Evolutionary conservation across 1,140 invertebrate genomes (phyloP).

Genomic region (Trichonephila clavipes): DNA sequence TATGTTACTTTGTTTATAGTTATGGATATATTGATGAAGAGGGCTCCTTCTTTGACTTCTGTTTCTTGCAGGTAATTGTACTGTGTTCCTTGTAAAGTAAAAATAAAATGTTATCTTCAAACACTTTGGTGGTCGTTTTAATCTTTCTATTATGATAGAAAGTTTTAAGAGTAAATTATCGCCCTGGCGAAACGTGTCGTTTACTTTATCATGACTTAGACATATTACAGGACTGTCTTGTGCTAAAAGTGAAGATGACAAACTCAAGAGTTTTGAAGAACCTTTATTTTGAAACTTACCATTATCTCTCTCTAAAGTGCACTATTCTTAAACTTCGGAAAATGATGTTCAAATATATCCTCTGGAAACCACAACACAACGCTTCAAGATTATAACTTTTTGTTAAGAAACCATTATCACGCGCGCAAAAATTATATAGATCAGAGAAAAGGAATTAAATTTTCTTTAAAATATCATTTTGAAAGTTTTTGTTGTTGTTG

Average conservation of each 20-base stretch:
- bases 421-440: too few species aligned
- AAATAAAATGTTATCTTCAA: too few species aligned
- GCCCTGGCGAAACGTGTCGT: background rate
- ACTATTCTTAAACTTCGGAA: background rate
- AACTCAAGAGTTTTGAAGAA: background rate
- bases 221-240: background rate
- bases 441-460: too few species aligned
- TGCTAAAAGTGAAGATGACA: constrained; percentile 14
- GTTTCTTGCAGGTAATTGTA: too few species aligned
- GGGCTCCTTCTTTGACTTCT: too few species aligned
- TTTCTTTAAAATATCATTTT: too few species aligned
- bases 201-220: background rate
- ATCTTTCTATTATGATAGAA: background rate
- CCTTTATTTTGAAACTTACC: background rate
- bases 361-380: background rate
- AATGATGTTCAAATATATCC: background rate
- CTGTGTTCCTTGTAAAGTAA: too few species aligned
- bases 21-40: too few species aligned
- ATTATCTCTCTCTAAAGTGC: background rate
- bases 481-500: too few species aligned
- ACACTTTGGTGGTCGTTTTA: too few species aligned
- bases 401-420: too few species aligned
- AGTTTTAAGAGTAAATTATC: background rate
- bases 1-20: too few species aligned
- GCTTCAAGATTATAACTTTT: background rate